These are phyloP conservation scores for Parascotia fuliginaria DNA, from an alignment of 2,888 invertebrate genomes.

Conservation along the genomic window DNA sequence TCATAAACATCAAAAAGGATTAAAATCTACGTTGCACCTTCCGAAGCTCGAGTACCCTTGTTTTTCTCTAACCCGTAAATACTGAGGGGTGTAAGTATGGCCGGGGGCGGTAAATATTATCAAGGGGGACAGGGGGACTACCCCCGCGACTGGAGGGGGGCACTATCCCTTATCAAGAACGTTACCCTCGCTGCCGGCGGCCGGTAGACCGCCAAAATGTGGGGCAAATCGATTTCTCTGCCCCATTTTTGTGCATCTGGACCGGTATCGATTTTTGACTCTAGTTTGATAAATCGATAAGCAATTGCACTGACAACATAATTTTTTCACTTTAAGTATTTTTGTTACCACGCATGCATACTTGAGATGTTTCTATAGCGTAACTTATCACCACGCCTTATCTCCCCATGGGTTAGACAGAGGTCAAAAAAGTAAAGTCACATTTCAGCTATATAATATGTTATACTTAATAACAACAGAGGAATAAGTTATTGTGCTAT, in stretches of 20 bases:
- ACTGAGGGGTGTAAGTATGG: slow-evolving; percentile 85
- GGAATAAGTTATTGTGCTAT: too few species aligned
- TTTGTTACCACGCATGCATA: not conserved
- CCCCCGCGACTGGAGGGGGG: slow-evolving; percentile 71
- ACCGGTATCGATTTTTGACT: slow-evolving; percentile 78
- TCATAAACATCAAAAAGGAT: slow-evolving; percentile 86
- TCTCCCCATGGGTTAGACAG: too few species aligned
- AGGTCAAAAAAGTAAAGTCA: too few species aligned
- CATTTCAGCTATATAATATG: too few species aligned
- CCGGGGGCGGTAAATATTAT: slow-evolving; percentile 86
- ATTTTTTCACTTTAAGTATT: slow-evolving; percentile 1
- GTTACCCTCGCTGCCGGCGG: slow-evolving; percentile 82
- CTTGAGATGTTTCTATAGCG: slow-evolving; percentile 8
- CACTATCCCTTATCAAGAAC: slow-evolving; percentile 86
- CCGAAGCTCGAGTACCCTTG: slow-evolving; percentile 85
- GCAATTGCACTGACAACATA: slow-evolving; percentile 17
- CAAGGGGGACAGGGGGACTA: slow-evolving; percentile 72
- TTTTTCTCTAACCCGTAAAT: slow-evolving; percentile 86
- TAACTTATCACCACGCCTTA: too few species aligned
- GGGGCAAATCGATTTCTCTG: slow-evolving; percentile 84
- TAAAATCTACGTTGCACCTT: slow-evolving; percentile 86
- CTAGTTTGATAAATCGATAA: slow-evolving; percentile 53
- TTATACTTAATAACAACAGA: too few species aligned
- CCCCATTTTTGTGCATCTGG: slow-evolving; percentile 86
- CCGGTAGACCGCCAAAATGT: slow-evolving; percentile 83